Percentiles rank a stretch among this genome's conserved stretches.
phyloP scores from a whole-genome alignment of 2,888 invertebrate genomes.

The Eulithis prunata region DNA sequence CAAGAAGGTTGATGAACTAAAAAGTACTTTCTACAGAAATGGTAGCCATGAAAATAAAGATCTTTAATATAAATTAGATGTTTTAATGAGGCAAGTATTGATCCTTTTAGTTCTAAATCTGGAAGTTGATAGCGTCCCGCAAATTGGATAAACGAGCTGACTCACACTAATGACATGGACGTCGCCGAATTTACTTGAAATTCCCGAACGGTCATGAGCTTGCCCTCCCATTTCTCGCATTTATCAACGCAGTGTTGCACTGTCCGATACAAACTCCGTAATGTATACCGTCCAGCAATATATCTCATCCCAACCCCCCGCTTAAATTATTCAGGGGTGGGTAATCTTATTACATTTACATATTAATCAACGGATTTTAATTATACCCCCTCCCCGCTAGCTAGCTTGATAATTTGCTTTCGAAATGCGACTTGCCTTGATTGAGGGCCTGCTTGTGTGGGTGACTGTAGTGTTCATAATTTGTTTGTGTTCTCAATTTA shows the following conservation, averaged over 20 bases:
- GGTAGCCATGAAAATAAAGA: too few relatives aligned
- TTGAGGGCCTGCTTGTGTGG: conserved; percentile 71
- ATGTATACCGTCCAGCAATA: conserved; percentile 74
- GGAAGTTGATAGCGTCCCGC: conserved; percentile 8
- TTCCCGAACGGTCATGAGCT: conserved; percentile 30
- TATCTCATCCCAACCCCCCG: conserved; percentile 81
- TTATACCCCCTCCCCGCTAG: conserved; percentile 89
- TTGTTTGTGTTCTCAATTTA: conserved; percentile 62
- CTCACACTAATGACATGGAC: conserved; percentile 25
- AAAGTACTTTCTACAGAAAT: too few relatives aligned
- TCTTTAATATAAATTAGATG: not conserved
- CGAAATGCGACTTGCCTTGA: conserved; percentile 80
- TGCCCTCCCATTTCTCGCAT: conserved; percentile 49
- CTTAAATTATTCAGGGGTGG: conserved; percentile 93
- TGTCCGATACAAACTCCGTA: conserved; percentile 70
- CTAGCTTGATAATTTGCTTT: conserved; percentile 81
- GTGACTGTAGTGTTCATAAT: conserved; percentile 67
- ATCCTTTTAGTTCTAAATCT: conserved; percentile 14
- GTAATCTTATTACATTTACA: conserved; percentile 99
- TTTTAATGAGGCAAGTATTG: conserved; percentile 9
- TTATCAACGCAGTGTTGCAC: conserved; percentile 66
- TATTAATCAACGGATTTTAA: conserved; percentile 99
- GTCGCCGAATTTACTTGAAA: conserved; percentile 24
- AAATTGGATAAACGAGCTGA: conserved; percentile 22
- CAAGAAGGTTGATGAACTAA: too few relatives aligned